Conservation (phyloP, 2,888 invertebrate genomes). For the Phengaris alcon region DNA sequence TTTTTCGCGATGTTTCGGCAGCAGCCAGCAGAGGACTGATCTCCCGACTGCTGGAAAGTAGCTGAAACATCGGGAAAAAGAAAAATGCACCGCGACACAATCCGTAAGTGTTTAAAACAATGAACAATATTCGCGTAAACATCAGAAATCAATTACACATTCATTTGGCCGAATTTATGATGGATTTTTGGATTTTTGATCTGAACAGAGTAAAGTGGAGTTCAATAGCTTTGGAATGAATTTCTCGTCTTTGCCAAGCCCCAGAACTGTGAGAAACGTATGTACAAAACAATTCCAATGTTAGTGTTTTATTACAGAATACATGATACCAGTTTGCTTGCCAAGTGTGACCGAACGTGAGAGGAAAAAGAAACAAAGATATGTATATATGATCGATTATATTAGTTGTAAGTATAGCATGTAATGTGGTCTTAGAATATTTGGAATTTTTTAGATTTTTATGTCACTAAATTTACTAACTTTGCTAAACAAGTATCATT, state of each 20-base stretch:
- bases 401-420: constrained; percentile 55
- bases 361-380: constrained; percentile 49
- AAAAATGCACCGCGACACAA: no score
- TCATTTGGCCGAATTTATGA: no score
- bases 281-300: constrained; percentile 36
- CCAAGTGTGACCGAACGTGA: constrained; percentile 55
- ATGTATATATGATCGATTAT: constrained; percentile 63
- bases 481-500: no score
- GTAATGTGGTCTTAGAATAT: constrained; percentile 38
- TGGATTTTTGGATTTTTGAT: no score
- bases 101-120: no score
- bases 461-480: no score
- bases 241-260: neutral
- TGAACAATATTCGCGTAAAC: no score
- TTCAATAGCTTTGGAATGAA: neutral
- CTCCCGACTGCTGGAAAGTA: no score
- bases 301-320: constrained; percentile 46
- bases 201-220: neutral
- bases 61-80: no score
- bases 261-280: neutral
- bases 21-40: no score
- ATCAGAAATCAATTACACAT: no score
- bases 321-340: constrained; percentile 63
- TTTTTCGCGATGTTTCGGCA: no score
- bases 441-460: constrained; percentile 27